Evolutionary conservation across 2,888 invertebrate species (phyloP), one percentile per base, ranked within the genome.

Genomic region (Sphecodes monilicornis): DNA sequence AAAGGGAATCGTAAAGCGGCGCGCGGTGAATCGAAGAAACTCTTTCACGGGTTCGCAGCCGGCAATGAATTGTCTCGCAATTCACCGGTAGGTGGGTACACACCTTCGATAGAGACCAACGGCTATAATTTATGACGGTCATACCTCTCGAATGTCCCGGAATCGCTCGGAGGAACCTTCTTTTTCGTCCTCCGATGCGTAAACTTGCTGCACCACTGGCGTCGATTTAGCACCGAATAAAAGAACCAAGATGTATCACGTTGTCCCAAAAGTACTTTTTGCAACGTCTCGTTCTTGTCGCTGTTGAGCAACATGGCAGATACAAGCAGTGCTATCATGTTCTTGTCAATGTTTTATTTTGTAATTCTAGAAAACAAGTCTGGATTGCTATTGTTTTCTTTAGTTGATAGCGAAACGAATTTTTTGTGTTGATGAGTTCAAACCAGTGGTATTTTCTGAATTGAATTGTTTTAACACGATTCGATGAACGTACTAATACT

Each of bases 21-120:
- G 70, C 50, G 66, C 78, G 41, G 86, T 86, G 82, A 88, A 88
- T 90, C 86, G 85, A 90, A 88, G 87, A 88, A 87, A 90, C 91
- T 84, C 88, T 90, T 90, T 90, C 83, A 73, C 84, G 78, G 72
- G 64, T 72, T 76, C 69, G 64, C 74, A 32, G 60, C 64, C 29
- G 46, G 6, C 46, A 32, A 70, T 64, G 64, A 78, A 89, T 87
- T 85, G 89, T 88, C 89, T 88, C 83, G 91, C 90, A 86, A 88
- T 86, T 89, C 84, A 72, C 57, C 75, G 79, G 70, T 82, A 84
- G 82, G 86, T 79, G 81, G 75, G 78, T 79, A 18, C 90, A 87
- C 91, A 88, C 88, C 90, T 88, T 80, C 86, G 88, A 85, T 73
- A 71, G 78, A 84, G 84, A 79, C 80, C 80, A 73, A 76, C 66